These are phyloP conservation scores for Boleophthalmus pectinirostris DNA, from an alignment of 2,113 vertebrate genomes.

Conservation along the genomic window DNA sequence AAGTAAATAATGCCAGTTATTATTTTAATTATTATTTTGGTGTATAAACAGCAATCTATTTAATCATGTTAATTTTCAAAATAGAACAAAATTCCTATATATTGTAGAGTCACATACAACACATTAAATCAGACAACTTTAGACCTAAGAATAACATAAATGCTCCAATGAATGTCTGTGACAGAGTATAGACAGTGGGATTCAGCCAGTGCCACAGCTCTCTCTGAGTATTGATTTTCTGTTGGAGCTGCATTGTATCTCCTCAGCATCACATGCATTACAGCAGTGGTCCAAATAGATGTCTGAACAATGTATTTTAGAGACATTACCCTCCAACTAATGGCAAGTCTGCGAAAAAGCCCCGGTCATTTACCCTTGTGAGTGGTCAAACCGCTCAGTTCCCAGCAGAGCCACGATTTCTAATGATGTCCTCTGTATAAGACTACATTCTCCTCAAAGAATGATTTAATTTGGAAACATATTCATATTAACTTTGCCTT, in stretches of 20 bases:
- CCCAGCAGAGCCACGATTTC: slow-evolving; percentile 70
- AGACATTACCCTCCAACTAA: slow-evolving; percentile 69
- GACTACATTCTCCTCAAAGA: slow-evolving; percentile 69
- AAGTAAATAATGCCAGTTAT: background rate
- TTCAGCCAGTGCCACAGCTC: slow-evolving; percentile 7
- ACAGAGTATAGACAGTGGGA: slow-evolving; percentile 23
- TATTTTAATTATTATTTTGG: background rate
- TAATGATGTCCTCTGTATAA: slow-evolving; percentile 71
- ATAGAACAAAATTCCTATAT: background rate
- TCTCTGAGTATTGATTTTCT: slow-evolving; percentile 55
- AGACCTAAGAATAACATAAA: slow-evolving; percentile 1
- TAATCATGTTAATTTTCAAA: background rate
- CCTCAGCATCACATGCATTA: slow-evolving; percentile 65
- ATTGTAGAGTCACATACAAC: background rate
- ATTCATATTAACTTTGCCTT: slow-evolving; percentile 81
- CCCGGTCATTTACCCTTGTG: slow-evolving; percentile 65
- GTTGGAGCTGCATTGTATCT: slow-evolving; percentile 41
- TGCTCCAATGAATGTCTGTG: slow-evolving; percentile 9
- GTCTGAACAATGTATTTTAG: slow-evolving; percentile 74
- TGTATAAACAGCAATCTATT: background rate
- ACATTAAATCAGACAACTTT: slow-evolving; percentile 3
- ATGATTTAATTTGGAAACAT: slow-evolving; percentile 77
- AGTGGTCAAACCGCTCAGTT: slow-evolving; percentile 64
- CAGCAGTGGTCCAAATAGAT: slow-evolving; percentile 53
- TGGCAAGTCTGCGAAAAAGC: slow-evolving; percentile 58